phyloP scores from a whole-genome alignment of 2,888 invertebrate species.

The Anthrax anthrax region DNA sequence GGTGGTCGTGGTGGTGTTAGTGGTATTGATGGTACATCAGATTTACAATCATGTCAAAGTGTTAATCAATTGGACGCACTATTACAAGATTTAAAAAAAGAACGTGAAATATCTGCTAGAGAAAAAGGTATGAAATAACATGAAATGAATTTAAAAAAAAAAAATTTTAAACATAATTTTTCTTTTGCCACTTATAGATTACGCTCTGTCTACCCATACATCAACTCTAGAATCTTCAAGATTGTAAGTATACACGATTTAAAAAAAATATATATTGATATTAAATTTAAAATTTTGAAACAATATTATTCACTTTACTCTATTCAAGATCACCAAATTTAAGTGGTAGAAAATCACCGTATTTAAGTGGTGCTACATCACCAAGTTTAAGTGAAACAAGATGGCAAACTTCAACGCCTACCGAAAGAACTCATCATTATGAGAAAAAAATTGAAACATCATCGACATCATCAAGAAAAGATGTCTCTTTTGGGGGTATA shows the following conservation, averaged over 20 bases:
- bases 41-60: constrained; percentile 37
- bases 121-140: constrained; percentile 20
- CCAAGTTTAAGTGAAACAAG: background rate
- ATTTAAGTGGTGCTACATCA: background rate
- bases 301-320: too few relatives aligned
- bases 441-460: background rate
- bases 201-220: background rate
- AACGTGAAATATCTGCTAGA: constrained; percentile 26
- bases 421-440: background rate
- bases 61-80: constrained; percentile 62
- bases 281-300: too few relatives aligned
- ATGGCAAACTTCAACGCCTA: background rate
- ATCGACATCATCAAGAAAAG: background rate
- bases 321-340: background rate
- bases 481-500: background rate
- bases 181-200: background rate
- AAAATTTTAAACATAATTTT: too few relatives aligned
- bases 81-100: constrained; percentile 52
- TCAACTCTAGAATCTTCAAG: too few relatives aligned
- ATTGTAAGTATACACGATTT: too few relatives aligned
- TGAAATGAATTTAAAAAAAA: too few relatives aligned
- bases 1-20: background rate
- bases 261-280: too few relatives aligned
- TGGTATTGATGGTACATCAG: constrained; percentile 4
- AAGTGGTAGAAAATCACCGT: background rate